A percentile compares a stretch with the other conserved stretches of the same genome.
These are phyloP conservation scores for Smittia sp. DNA, from an alignment of 2,888 invertebrate genomes.

Conservation along the genomic window DNA sequence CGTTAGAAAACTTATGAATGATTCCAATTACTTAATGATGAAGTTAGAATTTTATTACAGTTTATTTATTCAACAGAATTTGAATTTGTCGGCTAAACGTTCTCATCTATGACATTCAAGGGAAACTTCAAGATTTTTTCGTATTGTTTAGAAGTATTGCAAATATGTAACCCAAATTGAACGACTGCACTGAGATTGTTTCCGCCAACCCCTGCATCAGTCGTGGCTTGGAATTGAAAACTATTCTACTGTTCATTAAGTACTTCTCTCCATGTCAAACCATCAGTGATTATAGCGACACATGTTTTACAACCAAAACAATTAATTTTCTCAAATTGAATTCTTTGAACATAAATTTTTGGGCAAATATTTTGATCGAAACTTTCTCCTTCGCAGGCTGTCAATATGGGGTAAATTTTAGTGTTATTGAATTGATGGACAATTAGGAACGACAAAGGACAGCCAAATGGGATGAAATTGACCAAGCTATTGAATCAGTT, in stretches of 20 bases:
- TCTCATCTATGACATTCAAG: background rate
- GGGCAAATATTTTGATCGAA: constrained; percentile 19
- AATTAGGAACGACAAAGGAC: constrained; percentile 24
- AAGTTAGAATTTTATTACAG: background rate
- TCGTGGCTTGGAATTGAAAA: too few species aligned
- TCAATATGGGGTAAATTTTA: background rate
- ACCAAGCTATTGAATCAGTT: constrained; percentile 23
- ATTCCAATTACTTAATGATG: constrained; percentile 11
- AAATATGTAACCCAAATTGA: too few species aligned
- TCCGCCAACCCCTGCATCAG: too few species aligned
- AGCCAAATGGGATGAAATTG: constrained; percentile 21
- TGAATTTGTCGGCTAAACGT: background rate
- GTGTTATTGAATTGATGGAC: constrained; percentile 30
- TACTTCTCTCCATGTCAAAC: background rate
- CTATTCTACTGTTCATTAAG: background rate
- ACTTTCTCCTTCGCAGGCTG: background rate
- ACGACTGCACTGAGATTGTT: too few species aligned
- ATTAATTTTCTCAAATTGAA: constrained; percentile 10
- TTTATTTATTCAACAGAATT: constrained; percentile 8
- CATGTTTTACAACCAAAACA: constrained; percentile 22
- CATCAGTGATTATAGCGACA: background rate
- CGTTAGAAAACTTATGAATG: background rate
- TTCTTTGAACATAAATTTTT: background rate
- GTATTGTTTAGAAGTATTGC: background rate
- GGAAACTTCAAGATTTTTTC: background rate